phyloP scores from a whole-genome alignment of 2,888 invertebrate genomes.

The Hoplodrina blanda region DNA sequence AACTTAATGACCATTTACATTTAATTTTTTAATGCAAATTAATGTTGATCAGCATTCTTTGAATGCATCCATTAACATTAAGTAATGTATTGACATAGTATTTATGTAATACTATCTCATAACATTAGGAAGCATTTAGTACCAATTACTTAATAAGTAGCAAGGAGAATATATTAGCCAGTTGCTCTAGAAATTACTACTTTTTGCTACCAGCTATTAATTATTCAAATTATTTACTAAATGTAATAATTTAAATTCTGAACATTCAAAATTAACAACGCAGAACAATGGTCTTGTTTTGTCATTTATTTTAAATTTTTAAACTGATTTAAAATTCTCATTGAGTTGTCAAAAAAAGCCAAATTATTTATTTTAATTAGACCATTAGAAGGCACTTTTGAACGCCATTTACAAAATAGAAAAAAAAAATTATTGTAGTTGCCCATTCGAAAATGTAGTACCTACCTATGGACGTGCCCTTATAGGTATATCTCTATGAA shows the following conservation, averaged over 20 bases:
- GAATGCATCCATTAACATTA: constrained; percentile 29
- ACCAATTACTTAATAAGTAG: constrained; percentile 20
- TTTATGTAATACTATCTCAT: constrained; percentile 51
- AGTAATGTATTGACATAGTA: constrained; percentile 35
- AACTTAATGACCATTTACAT: neutral
- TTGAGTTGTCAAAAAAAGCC: neutral
- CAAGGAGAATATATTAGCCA: constrained; percentile 20
- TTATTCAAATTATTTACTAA: neutral
- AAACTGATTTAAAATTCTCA: neutral
- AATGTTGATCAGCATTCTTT: constrained; percentile 32
- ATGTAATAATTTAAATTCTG: constrained; percentile 1
- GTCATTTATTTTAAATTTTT: neutral
- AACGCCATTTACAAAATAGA: too few relatives aligned
- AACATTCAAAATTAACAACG: neutral
- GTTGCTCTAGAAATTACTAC: constrained; percentile 20
- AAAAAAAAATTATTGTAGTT: too few relatives aligned
- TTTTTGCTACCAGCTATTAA: neutral
- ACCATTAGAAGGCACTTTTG: too few relatives aligned
- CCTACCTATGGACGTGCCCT: neutral
- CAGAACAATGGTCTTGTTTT: neutral
- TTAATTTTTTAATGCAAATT: constrained; percentile 35
- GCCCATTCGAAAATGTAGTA: too few relatives aligned
- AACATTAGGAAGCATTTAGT: constrained; percentile 50
- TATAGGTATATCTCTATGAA: neutral
- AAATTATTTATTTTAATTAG: too few relatives aligned